These are phyloP conservation scores for Denticeps clupeoides DNA, from an alignment of 2,797 vertebrate genomes.

Conservation along the genomic window DNA sequence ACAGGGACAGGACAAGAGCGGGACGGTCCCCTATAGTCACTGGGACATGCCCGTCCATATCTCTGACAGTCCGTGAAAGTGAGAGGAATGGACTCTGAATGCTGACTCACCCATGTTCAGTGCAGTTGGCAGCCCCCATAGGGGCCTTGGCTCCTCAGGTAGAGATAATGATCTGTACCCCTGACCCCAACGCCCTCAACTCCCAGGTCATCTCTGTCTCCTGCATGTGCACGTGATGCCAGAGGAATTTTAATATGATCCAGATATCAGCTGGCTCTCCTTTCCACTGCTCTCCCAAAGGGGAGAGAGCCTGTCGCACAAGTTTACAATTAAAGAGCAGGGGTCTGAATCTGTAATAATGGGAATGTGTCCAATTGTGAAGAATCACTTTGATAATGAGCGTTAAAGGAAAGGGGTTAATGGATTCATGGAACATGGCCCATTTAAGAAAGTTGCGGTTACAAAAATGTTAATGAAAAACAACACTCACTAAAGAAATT, in stretches of 20 bases:
- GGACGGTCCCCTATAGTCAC: too few relatives aligned
- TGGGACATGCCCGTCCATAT: too few relatives aligned
- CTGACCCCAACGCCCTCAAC: constrained; percentile 31
- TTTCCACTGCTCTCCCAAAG: not conserved
- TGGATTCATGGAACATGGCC: constrained; percentile 21
- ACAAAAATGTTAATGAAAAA: constrained; percentile 42
- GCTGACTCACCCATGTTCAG: constrained; percentile 48
- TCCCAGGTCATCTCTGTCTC: constrained; percentile 34
- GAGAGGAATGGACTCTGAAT: constrained; percentile 43
- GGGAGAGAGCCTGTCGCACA: constrained; percentile 19
- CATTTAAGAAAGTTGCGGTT: constrained; percentile 17
- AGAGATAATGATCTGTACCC: constrained; percentile 51
- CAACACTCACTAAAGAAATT: constrained; percentile 40
- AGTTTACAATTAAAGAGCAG: constrained; percentile 30
- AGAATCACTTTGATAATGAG: not conserved
- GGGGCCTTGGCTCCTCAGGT: constrained; percentile 21
- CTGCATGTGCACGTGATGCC: constrained; percentile 14
- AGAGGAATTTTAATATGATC: constrained; percentile 52
- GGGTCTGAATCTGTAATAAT: constrained; percentile 5
- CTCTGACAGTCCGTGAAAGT: constrained; percentile 15
- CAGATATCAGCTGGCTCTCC: constrained; percentile 41
- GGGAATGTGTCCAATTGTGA: constrained; percentile 1
- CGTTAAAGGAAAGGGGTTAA: constrained; percentile 13
- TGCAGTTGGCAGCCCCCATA: not conserved
- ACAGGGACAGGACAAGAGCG: constrained; percentile 3